Base-by-base conservation (phyloP, 2,888 invertebrate species). In the Habroteleia sp. region DNA sequence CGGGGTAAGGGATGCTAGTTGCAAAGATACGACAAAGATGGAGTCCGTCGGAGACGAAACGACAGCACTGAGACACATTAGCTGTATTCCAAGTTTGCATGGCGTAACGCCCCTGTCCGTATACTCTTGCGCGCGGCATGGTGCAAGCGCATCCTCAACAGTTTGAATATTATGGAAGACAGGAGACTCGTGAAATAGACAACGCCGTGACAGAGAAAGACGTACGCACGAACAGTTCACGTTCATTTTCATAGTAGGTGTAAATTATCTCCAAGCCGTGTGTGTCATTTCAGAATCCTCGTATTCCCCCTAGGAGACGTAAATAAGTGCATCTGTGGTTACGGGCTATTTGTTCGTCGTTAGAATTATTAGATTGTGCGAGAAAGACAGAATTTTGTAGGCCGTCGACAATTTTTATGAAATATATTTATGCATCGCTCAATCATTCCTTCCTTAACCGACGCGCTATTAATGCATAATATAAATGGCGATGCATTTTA, bases 41-140 rank as follows among this genome's bases (percentile, higher is more conserved):
- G 65, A 65, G 73, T 66, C 62, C 54, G 65, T 50, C 74, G 71
- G 74, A 76, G 78, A 79, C 74, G 78, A 79, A 78, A 79, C 77
- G 80, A 77, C 80, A 77, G 76, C 75, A 74, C 75, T 76, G 80
- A 81, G 81, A 82, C 81, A 80, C 82, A 81, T 81, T 81, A 77
- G 77, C 82, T 81, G 82, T 87, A 87, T 87, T 87, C 87, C 87
- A 82, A 82, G 87, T 82, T 86, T 87, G 87, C 87, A 87, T 84
- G 84, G 87, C 87, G 87, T 83, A 87, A 87, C 87, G 86, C 87
- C 87, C 87, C 86, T 86, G 82, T 82, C 80, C 82, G 78, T 81
- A n/a, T n/a, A 74, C 68, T 37, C 44, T 39, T 66, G 63, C 66
- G 63, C 54, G 56, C 46, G 58, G 60, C 63, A 58, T 66, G 78